A percentile compares a stretch with the other conserved stretches of the same genome.
These are phyloP conservation scores for Drosophila lacicola DNA, from an alignment of 2,888 invertebrate species.

Conservation along the genomic window DNA sequence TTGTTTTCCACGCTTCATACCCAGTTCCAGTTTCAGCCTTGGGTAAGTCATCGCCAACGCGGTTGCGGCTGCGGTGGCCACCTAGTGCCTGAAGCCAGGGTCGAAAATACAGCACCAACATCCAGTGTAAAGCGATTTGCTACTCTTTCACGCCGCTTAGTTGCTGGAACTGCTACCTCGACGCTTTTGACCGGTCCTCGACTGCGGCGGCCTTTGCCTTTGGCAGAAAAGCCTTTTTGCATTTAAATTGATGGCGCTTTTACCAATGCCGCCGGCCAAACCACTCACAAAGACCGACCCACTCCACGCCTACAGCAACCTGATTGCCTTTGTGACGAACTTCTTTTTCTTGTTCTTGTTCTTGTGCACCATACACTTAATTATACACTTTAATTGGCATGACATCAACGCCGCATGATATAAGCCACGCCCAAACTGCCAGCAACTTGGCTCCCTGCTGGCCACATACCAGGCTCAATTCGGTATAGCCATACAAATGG, in stretches of 20 bases:
- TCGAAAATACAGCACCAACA: slow-evolving; percentile 31
- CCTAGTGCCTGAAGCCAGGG: slow-evolving; percentile 43
- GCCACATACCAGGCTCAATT: slow-evolving; percentile 7
- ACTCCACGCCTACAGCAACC: slow-evolving; percentile 8
- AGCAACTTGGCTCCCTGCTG: slow-evolving; percentile 8
- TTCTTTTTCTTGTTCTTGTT: slow-evolving; percentile 26
- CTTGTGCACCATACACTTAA: slow-evolving; percentile 57
- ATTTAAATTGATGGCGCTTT: slow-evolving; percentile 68
- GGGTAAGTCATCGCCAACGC: slow-evolving; percentile 34
- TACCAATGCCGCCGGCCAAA: slow-evolving; percentile 19
- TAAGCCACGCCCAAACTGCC: slow-evolving; percentile 19
- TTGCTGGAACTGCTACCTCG: slow-evolving; percentile 71
- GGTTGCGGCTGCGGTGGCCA: slow-evolving; percentile 25
- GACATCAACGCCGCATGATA: slow-evolving; percentile 53
- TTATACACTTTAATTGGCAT: slow-evolving; percentile 73
- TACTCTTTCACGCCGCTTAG: slow-evolving; percentile 56
- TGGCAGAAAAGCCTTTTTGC: slow-evolving; percentile 68
- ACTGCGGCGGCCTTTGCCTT: slow-evolving; percentile 32
- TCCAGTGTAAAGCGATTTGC: slow-evolving; percentile 59
- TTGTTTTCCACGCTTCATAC: slow-evolving; percentile 46
- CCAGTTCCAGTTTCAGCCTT: neutral
- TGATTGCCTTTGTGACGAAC: slow-evolving; percentile 29
- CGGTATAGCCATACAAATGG: slow-evolving; percentile 37
- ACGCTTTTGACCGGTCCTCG: slow-evolving; percentile 59
- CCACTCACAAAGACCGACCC: slow-evolving; percentile 42